Evolutionary conservation across 1,140 invertebrate species (phyloP), one percentile per base, ranked within the genome.

Genomic region (Grapholita molesta): DNA sequence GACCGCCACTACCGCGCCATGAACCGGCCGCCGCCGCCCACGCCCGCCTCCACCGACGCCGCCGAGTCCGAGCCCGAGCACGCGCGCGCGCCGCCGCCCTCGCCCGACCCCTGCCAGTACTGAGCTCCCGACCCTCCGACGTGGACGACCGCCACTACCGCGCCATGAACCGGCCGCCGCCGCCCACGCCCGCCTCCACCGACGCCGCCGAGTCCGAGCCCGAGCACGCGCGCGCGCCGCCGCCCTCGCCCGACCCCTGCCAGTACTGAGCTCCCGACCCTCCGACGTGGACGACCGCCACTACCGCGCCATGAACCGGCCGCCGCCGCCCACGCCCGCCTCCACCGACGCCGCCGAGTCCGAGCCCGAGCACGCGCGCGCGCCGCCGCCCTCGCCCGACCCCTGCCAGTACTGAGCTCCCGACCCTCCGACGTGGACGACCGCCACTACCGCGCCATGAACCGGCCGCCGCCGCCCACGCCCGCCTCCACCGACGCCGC

Each of bases 381-480:
- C 96, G 8, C 97, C 97, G 15, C 97, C 97, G 7, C 97, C 97
- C 6, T 97, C 97, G 0, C 96, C 97, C 96, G 84, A 94, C n/a
- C n/a, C 12, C 11, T 57, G 15, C 8, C 8, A 23, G 23, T 25
- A 57, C 21, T 15, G 15, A 57, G 12, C 64, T n/a, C n/a, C n/a
- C 64, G 33, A 18, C 61, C 15, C 61, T 12, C 28, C 28, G 28
- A 3, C 28, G 28, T 7, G 95, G 95, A n/a, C 0, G 96, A 96
- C 85, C 93, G 95, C 23, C 95, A 96, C 80, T 97, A 97, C 85
- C 94, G 95, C 72, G 94, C 94, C 18, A 95, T 95, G 25, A 96
- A 97, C 92, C 95, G 96, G 75, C 97, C 97, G 1, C 98, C 98
- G n/a, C 97, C 97, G 1, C 97, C 97, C 2, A n/a, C n/a, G n/a